Conservation (phyloP, 2,888 invertebrate species). For the Chloroclystis v-ata region DNA sequence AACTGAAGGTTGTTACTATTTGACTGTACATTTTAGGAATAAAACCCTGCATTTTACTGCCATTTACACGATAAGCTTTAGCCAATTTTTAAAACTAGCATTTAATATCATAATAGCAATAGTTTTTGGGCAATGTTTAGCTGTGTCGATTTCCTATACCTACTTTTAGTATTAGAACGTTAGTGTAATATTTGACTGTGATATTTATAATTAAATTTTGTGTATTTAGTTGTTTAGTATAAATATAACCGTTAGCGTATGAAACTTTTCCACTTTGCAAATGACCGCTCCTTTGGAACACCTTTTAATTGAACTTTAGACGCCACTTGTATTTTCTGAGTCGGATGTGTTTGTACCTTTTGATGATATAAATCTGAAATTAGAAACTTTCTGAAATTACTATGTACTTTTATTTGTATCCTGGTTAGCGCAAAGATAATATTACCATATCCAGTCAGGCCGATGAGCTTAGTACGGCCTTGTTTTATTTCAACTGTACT, state of each 20-base stretch:
- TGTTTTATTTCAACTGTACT: slow-evolving; percentile 7
- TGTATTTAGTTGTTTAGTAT: slow-evolving; percentile 70
- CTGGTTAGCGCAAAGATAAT: slow-evolving; percentile 6
- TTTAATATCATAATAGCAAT: background rate
- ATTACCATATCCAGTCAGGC: background rate
- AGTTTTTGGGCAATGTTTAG: background rate
- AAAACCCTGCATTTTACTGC: slow-evolving; percentile 66
- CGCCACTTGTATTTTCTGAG: slow-evolving; percentile 57
- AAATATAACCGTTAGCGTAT: slow-evolving; percentile 56
- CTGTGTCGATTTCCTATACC: slow-evolving; percentile 2
- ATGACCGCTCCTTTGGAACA: slow-evolving; percentile 33
- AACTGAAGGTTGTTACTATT: slow-evolving; percentile 48
- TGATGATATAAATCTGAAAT: slow-evolving; percentile 50
- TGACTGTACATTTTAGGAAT: slow-evolving; percentile 43
- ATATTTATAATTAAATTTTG: slow-evolving; percentile 74
- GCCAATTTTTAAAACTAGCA: background rate
- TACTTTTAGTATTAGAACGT: slow-evolving; percentile 60
- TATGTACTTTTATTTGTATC: slow-evolving; percentile 41
- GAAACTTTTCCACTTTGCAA: slow-evolving; percentile 32
- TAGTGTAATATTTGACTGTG: slow-evolving; percentile 77
- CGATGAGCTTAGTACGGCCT: background rate
- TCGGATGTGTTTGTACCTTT: slow-evolving; percentile 53
- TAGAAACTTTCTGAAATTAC: slow-evolving; percentile 54
- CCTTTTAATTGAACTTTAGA: slow-evolving; percentile 35
- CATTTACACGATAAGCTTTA: slow-evolving; percentile 31